Evolutionary conservation across 2,113 vertebrate genomes (phyloP).

Genomic region (Natator depressus): DNA sequence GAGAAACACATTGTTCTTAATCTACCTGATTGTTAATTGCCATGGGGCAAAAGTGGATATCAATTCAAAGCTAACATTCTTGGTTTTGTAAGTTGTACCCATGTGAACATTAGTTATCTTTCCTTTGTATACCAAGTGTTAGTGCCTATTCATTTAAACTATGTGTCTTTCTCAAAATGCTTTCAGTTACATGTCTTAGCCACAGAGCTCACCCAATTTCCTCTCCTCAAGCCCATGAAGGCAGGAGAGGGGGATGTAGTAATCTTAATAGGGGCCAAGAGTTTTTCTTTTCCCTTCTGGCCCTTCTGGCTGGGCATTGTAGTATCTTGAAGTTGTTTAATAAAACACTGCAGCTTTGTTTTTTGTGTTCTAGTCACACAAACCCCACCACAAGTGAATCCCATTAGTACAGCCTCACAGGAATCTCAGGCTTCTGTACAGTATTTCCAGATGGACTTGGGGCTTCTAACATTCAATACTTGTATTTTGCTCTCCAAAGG

Average conservation of each 20-base stretch:
- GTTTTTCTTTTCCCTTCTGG: neutral
- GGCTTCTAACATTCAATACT: neutral
- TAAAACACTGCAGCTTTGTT: conserved; percentile 33
- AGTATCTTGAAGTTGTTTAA: neutral
- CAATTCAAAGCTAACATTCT: neutral
- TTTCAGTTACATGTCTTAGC: neutral
- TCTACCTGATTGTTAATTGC: neutral
- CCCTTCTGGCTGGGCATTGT: neutral
- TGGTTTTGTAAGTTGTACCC: neutral
- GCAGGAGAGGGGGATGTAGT: neutral
- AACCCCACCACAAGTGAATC: neutral
- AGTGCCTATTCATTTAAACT: neutral
- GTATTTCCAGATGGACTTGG: neutral
- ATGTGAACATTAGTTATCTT: neutral
- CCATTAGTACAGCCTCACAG: neutral
- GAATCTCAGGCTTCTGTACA: conserved; percentile 24
- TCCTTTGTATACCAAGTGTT: neutral
- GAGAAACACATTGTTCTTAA: rapidly evolving
- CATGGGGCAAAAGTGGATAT: neutral
- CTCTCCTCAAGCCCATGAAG: neutral
- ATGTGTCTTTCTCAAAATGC: neutral
- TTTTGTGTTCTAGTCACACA: neutral
- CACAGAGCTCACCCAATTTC: neutral
- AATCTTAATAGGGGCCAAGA: neutral
- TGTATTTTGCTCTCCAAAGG: neutral